phyloP scores from a whole-genome alignment of 2,113 vertebrate genomes.

The Prietella phreatophila region DNA sequence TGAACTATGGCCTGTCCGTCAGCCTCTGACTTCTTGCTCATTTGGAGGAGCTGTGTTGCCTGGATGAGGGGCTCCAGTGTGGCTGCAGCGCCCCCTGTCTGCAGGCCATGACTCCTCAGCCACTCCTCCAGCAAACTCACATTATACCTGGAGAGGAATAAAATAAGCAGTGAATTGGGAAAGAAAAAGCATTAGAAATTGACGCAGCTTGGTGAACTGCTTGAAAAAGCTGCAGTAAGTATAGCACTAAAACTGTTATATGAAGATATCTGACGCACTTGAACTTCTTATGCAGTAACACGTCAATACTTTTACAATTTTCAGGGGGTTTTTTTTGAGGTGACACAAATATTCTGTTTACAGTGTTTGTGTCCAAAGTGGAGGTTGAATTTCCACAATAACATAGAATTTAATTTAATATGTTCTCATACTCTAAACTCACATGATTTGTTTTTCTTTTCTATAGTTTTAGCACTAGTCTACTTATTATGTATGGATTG shows the following conservation, averaged over 20 bases:
- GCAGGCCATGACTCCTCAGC: slow-evolving; percentile 70
- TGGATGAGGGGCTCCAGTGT: slow-evolving; percentile 77
- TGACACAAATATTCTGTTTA: not conserved
- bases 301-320: not conserved
- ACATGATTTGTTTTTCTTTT: not conserved
- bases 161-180: no score
- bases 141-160: slow-evolving; percentile 68
- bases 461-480: not conserved
- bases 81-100: slow-evolving; percentile 66
- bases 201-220: not conserved
- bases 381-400: not conserved
- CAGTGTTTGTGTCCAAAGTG: not conserved
- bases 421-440: not conserved
- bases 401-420: not conserved
- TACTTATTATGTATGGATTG: not conserved
- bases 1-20: slow-evolving; percentile 71
- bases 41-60: slow-evolving; percentile 77
- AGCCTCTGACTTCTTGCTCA: slow-evolving; percentile 71
- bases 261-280: not conserved
- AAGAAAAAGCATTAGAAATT: not conserved
- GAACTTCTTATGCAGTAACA: not conserved
- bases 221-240: not conserved
- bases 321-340: not conserved
- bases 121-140: slow-evolving; percentile 79
- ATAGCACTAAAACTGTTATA: not conserved